Evolutionary conservation across 2,888 invertebrate genomes (phyloP), one percentile per base, ranked within the genome.

Genomic region (Pristionchus exspectatus): DNA sequence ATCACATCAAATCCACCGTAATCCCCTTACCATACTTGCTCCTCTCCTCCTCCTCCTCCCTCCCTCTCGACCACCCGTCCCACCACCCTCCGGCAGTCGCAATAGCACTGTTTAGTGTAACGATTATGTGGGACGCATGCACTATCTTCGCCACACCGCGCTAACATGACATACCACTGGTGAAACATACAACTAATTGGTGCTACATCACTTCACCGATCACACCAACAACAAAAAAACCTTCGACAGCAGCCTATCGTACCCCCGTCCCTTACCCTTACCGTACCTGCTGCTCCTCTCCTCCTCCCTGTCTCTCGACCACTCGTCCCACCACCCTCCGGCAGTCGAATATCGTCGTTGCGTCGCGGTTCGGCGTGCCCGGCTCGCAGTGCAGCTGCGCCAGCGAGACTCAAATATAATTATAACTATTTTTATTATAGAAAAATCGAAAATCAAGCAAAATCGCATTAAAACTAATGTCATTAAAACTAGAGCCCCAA

Each of bases 341-440:
- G 27, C 74, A 74, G 44, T 88, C 87, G 56, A 88, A 88, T 74
- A 88, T 74, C 38, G 54, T 33, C 24, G 56, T 56, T 7, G 87
- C 56, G 33, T 88, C 87, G 50, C 87, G 18, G 27, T 88, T 88
- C 16, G 72, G 54, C 54, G 66, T 69, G 14, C 21, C 66, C 87
- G 66, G 38, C n/a, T 87, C 66, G 30, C 44, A 27, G 50, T 88
- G 74, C 12, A 54, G 24, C 18, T 54, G 38, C 27, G 72, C 74
- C 27, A 74, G 87, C 54, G 54, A 33, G 56, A 56, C 87, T 74
- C 9, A 56, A 88, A 12, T 14, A 30, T 14, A n/a, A 44, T 18
- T 24, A n/a, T n/a, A n/a, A n/a, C n/a, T n/a, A n/a, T n/a, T n/a
- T n/a, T n/a, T n/a, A n/a, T n/a, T n/a, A n/a, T n/a, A n/a, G n/a